phyloP scores from a whole-genome alignment of 2,888 invertebrate species.

The Leucoptera coffeella region DNA sequence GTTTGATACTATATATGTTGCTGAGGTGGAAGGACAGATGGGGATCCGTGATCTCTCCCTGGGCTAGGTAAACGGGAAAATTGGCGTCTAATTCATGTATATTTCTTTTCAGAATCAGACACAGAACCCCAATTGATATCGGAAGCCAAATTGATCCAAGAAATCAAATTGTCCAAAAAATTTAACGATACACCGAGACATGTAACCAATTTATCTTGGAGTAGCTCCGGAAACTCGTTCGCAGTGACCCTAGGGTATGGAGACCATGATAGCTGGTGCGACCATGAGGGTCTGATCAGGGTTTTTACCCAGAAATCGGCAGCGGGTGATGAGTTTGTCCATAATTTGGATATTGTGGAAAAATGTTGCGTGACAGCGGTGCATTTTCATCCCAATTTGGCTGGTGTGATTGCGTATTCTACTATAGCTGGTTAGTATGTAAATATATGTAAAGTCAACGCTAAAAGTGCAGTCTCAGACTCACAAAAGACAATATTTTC shows the following conservation, averaged over 20 bases:
- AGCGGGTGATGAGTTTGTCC: constrained; percentile 40
- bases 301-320: constrained; percentile 23
- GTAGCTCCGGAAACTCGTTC: constrained; percentile 25
- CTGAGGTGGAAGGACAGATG: no score
- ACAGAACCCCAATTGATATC: constrained; percentile 27
- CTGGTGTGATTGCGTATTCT: constrained; percentile 28
- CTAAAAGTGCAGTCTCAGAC: no score
- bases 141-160: constrained; percentile 21
- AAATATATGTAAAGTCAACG: constrained; percentile 26
- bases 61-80: no score
- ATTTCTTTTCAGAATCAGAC: constrained; percentile 33
- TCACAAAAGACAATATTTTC: no score
- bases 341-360: constrained; percentile 21
- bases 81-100: no score
- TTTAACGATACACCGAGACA: no score
- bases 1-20: no score
- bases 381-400: constrained; percentile 21
- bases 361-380: constrained; percentile 28
- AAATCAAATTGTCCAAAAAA: constrained; percentile 18
- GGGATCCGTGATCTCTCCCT: no score
- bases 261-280: constrained; percentile 33
- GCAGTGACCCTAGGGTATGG: constrained; percentile 23
- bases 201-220: no score
- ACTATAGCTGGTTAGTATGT: constrained; percentile 31
- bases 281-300: constrained; percentile 24